Conservation (phyloP, 2,113 vertebrate genomes). For the Solea senegalensis region DNA sequence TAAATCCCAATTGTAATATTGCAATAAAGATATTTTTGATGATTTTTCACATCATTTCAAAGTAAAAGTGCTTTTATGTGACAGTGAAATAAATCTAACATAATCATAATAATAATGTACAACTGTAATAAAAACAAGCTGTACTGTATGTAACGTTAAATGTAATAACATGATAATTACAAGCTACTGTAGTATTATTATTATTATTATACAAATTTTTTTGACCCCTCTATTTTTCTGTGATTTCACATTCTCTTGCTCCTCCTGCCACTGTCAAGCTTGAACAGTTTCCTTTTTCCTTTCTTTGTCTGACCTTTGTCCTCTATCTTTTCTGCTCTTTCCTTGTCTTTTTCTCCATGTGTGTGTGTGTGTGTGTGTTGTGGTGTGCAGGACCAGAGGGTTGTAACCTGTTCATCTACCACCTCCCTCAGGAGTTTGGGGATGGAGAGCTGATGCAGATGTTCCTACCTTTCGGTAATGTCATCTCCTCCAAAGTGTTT, state of each 20-base stretch:
- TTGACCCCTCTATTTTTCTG: neutral
- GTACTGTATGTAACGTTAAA: too few relatives aligned
- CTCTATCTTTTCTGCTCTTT: conserved; percentile 28
- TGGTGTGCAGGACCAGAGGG: conserved; percentile 93
- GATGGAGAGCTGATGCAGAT: conserved; percentile 99
- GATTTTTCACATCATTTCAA: too few relatives aligned
- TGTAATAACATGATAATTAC: neutral
- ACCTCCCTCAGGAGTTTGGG: conserved; percentile 99
- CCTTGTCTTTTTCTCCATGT: conserved; percentile 19
- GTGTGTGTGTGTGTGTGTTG: conserved; percentile 43
- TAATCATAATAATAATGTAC: too few relatives aligned
- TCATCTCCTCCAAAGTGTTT: conserved; percentile 99
- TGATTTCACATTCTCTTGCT: conserved; percentile 2
- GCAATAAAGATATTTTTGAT: too few relatives aligned
- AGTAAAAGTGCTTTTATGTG: too few relatives aligned
- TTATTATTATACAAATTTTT: neutral
- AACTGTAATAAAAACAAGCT: too few relatives aligned
- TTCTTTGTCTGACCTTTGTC: conserved; percentile 45
- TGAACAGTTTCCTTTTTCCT: conserved; percentile 15
- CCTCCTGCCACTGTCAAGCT: conserved; percentile 14
- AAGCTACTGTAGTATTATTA: neutral
- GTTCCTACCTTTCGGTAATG: conserved; percentile 99
- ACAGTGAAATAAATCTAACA: too few relatives aligned
- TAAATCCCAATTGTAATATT: too few relatives aligned
- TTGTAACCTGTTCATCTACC: conserved; percentile 99